A percentile compares a stretch with the other conserved stretches of the same genome.
Conservation (phyloP, 92 coral and sea anemone genomes). For the Parazoanthus darwini region DNA sequence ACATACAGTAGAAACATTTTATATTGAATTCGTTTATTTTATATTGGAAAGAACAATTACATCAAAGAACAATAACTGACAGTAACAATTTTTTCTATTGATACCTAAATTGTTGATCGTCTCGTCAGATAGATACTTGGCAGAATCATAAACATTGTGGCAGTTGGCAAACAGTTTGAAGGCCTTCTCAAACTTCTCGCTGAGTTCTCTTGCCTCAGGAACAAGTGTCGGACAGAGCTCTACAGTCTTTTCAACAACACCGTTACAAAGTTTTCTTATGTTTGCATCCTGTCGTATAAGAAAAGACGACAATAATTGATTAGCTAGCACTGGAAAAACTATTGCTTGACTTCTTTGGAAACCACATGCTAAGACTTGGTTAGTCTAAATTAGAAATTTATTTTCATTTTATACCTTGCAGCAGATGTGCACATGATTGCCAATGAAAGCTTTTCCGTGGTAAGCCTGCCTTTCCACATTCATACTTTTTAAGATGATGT, state of each 20-base stretch:
- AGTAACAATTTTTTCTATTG: not conserved
- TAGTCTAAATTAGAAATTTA: not conserved
- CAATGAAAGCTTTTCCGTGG: constrained; percentile 42
- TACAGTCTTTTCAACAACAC: constrained; percentile 37
- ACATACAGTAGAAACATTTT: constrained; percentile 1
- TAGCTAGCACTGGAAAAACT: not conserved
- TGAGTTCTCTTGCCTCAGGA: constrained; percentile 37
- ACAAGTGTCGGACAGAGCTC: constrained; percentile 37
- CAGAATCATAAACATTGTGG: constrained; percentile 37
- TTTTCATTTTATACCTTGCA: constrained; percentile 27
- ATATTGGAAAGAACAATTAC: not conserved
- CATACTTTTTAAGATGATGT: constrained; percentile 16
- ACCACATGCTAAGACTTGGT: not conserved
- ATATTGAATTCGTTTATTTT: not conserved
- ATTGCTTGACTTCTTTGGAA: not conserved
- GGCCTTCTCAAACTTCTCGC: constrained; percentile 22
- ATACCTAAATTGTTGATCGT: constrained; percentile 18
- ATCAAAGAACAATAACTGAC: too few relatives aligned
- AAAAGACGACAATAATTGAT: not conserved
- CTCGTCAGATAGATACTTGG: constrained; percentile 19
- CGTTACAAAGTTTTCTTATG: constrained; percentile 20
- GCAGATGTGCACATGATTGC: constrained; percentile 46
- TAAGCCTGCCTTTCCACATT: constrained; percentile 50
- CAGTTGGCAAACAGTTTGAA: constrained; percentile 36
- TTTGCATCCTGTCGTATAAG: constrained; percentile 20